Evolutionary conservation across 2,888 invertebrate genomes (phyloP), one percentile per base, ranked within the genome.

Genomic region (Chrysotoxum bicinctum): DNA sequence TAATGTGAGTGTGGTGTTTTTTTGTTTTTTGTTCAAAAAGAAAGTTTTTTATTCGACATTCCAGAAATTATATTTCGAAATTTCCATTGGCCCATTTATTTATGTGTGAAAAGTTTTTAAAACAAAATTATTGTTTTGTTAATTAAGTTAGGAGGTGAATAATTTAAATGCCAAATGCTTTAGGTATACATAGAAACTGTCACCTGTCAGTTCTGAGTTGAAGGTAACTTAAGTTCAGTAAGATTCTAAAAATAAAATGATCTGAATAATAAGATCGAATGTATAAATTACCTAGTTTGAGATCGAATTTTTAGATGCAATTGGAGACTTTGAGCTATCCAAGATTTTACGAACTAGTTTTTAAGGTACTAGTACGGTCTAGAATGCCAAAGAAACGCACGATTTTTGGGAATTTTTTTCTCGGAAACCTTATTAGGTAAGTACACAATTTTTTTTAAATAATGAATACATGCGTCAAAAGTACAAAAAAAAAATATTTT

Each of bases 41-140:
- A 54, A 21, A 58, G 58, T 58, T 58, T 40, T 19, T 43, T 64
- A 30, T 64, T 32, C 16, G 30, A 30, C n/a, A 48, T 23, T 56
- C 69, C 69, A 69, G 69, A 54, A 50, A 40, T 35, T 40, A 12
- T 50, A 32, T 69, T 54, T 69, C 43, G 35, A 66, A 50, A 66
- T n/a, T 7, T 66, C 66, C 50, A 56, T 40, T 69, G 69, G 54
- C 40, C 40, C 14, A 50, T 69, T 52, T 43, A 40, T 48, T 37
- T 52, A n/a, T 69, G 40, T 66, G 35, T 23, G 23, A 35, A 23
- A 66, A n/a, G 16, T 35, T 19, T 8, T n/a, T n/a, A n/a, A n/a
- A 14, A 35, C 14, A 26, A 35, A 21, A 21, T 21, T 16, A 19
- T 16, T 37, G 16, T 1, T 35, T 21, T 58, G 21, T 19, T 37